phyloP scores from a whole-genome alignment of 1,140 invertebrate species.

The Oncopodura yosiiana region DNA sequence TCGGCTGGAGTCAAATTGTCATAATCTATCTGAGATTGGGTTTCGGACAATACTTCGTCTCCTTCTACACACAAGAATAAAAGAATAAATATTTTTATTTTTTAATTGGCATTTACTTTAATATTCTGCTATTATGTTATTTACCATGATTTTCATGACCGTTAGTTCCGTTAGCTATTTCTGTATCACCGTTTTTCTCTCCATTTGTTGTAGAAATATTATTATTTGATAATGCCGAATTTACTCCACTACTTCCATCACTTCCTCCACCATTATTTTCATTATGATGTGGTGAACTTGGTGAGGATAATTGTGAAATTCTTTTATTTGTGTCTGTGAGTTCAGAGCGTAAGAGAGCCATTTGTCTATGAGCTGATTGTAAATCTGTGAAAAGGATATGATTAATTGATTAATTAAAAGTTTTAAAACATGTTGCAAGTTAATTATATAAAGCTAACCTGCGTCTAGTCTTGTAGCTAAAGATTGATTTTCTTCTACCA shows the following conservation, averaged over 20 bases:
- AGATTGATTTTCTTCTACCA: constrained; percentile 59
- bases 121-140: too few species aligned
- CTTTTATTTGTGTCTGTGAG: constrained; percentile 30
- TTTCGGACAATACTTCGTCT: too few species aligned
- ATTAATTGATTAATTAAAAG: too few species aligned
- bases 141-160: too few species aligned
- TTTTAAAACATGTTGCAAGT: too few species aligned
- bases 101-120: too few species aligned
- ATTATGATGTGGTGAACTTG: constrained; percentile 24
- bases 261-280: neutral
- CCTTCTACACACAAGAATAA: too few species aligned
- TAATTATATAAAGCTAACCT: too few species aligned
- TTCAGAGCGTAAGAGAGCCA: constrained; percentile 32
- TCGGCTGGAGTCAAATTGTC: constrained; percentile 31
- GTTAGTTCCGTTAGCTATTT: neutral
- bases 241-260: constrained; percentile 4
- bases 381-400: too few species aligned
- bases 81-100: too few species aligned
- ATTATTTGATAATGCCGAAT: constrained; percentile 5
- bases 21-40: constrained; percentile 21
- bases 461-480: constrained; percentile 52
- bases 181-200: neutral
- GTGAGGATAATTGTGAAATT: constrained; percentile 31
- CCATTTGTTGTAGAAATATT: constrained; percentile 1
- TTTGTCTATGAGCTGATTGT: constrained; percentile 29